Conservation (phyloP, 2,797 vertebrate genomes). For the Gallirallus australis region DNA sequence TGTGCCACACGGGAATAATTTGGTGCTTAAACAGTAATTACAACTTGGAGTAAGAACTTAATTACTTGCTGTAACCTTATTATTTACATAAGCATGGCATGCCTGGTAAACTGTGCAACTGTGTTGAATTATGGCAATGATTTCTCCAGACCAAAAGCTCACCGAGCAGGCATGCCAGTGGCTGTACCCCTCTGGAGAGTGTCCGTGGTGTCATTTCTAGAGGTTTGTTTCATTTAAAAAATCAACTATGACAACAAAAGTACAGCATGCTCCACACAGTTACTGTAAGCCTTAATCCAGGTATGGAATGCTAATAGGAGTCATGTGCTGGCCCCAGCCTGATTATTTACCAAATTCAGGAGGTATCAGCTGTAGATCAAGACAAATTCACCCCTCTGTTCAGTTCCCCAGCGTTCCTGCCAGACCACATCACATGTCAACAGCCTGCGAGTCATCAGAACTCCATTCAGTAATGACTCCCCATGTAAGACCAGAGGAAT, state of each 20-base stretch:
- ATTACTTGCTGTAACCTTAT: not conserved
- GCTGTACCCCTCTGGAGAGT: not conserved
- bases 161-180: not conserved
- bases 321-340: not conserved
- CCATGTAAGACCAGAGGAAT: not conserved
- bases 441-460: not conserved
- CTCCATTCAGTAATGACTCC: not conserved
- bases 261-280: not conserved
- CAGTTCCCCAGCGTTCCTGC: not conserved
- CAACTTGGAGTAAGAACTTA: slow-evolving; percentile 25
- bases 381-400: not conserved
- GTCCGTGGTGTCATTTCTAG: not conserved
- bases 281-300: slow-evolving; percentile 1
- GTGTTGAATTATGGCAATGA: not conserved
- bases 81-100: not conserved
- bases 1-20: not conserved
- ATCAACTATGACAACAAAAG: fast-evolving
- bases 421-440: not conserved
- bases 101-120: not conserved
- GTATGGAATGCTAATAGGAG: not conserved
- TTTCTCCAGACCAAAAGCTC: not conserved
- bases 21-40: not conserved
- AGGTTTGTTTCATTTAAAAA: not conserved
- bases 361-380: not conserved
- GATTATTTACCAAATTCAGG: not conserved